These are phyloP conservation scores for Heterohyrax brucei DNA, from an alignment of 2,797 vertebrate genomes.

Conservation along the genomic window DNA sequence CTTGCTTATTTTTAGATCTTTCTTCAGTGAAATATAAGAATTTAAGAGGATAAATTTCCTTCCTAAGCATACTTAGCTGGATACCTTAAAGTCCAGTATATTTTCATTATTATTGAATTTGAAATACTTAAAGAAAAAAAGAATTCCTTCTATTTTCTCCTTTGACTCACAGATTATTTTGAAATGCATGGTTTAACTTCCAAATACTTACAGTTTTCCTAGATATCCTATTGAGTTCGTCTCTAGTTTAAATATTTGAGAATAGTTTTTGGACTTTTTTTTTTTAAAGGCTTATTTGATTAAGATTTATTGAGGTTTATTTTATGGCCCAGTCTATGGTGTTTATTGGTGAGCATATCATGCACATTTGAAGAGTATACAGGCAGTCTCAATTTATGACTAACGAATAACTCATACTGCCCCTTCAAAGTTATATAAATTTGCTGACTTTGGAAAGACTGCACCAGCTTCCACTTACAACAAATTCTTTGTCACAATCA, in stretches of 20 bases:
- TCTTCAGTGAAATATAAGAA: not conserved
- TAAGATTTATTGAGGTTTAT: not conserved
- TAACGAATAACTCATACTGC: too few relatives aligned
- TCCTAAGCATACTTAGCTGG: not conserved
- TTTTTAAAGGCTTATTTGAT: not conserved
- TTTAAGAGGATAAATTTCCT: not conserved
- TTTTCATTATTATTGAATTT: conserved; percentile 7
- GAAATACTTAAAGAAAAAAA: not conserved
- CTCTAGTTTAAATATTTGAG: not conserved
- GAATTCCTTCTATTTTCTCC: not conserved
- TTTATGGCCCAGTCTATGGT: not conserved
- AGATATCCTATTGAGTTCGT: not conserved
- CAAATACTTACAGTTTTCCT: not conserved
- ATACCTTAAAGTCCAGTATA: not conserved
- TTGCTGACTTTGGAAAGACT: too few relatives aligned
- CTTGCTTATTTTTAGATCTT: not conserved
- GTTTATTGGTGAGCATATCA: not conserved
- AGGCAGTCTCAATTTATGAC: too few relatives aligned
- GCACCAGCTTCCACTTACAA: too few relatives aligned
- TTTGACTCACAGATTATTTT: not conserved
- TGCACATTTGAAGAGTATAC: not conserved
- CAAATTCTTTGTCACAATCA: too few relatives aligned
- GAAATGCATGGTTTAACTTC: conserved; percentile 15
- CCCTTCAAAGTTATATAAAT: too few relatives aligned
- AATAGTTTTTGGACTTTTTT: not conserved